Base-by-base conservation (phyloP, 2,797 vertebrate genomes). In the Garrulus glandarius region DNA sequence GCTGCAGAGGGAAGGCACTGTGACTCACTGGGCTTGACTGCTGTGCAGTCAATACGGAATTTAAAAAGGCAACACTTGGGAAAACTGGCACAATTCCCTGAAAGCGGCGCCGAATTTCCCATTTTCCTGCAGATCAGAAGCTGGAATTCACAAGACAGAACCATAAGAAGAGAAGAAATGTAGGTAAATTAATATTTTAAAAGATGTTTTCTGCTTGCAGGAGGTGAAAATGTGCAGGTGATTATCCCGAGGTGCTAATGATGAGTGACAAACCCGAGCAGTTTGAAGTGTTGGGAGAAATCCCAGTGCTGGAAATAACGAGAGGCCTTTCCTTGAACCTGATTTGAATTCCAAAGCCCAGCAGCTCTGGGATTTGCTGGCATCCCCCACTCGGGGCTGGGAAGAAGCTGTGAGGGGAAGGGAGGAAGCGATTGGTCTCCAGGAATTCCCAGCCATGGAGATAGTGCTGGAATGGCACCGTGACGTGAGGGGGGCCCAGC, bases 371-470 rank as follows among this genome's bases (percentile, higher is more conserved):
- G 84, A 56, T 96, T 82, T 44, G 90, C 55, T 67, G 50, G 9
- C 61, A 72, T 69, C 93, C 82, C 93, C 60, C 84, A 5, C 57
- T 47, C 46, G 23, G 69, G 50, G 47, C 87, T 71, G 87, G 16
- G 49, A 63, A 52, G 76, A 19, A 34, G 74, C 91, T 79, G 68
- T 2, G 47, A 61, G 1, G 57, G 52, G 52, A 44, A 56, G 57
- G 82, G 30, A 36, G 2, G 17, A 90, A 76, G 26, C 21, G 91
- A 95, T 95, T 95, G 96, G 84, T 88, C 89, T 93, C 57, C 65
- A 87, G 72, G 67, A 81, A 43, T 84, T 90, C 79, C 89, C 52
- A 85, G 87, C 92, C 95, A 53, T 97, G 89, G 95, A 96, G 95
- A 96, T 80, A 96, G 83, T 3, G 87, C 86, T 85, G 17, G 72